Conservation (phyloP, 2,113 vertebrate species). For the Neotoma lepida region DNA sequence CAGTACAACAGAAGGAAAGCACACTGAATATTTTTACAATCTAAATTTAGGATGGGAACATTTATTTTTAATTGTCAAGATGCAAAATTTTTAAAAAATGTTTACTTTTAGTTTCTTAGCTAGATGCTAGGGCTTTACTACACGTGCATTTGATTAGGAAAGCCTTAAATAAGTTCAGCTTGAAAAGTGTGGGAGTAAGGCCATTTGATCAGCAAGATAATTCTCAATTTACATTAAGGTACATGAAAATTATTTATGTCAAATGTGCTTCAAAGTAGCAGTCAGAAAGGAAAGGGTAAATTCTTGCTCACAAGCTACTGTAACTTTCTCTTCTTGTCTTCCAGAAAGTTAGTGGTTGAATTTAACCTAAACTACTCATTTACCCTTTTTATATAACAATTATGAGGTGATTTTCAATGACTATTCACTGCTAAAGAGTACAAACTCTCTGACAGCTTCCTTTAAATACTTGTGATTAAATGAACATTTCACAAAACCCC, state of each 20-base stretch:
- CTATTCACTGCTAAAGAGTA: conserved; percentile 63
- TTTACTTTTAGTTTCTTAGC: conserved; percentile 79
- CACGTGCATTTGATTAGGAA: conserved; percentile 63
- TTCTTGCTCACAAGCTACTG: conserved; percentile 70
- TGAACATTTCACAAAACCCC: conserved; percentile 78
- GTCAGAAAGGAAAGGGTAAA: conserved; percentile 54
- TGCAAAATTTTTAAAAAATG: conserved; percentile 64
- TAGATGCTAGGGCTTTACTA: conserved; percentile 77
- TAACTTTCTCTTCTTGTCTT: conserved; percentile 78
- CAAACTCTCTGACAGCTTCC: conserved; percentile 82
- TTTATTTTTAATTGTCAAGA: conserved; percentile 69
- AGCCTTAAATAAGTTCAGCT: conserved; percentile 58
- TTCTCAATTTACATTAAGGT: conserved; percentile 81
- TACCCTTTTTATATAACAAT: conserved; percentile 79
- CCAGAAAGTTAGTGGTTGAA: conserved; percentile 71
- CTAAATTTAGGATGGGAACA: conserved; percentile 66
- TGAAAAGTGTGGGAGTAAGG: conserved; percentile 61
- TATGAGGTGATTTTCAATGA: conserved; percentile 79
- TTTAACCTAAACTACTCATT: conserved; percentile 77
- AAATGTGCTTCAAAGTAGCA: conserved; percentile 78
- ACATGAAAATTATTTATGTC: conserved; percentile 82
- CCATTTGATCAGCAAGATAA: conserved; percentile 70
- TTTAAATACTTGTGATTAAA: conserved; percentile 77
- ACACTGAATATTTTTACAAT: background rate
- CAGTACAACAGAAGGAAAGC: background rate